Conservation (phyloP, 2,888 invertebrate species). For the Chamaedrilus cognettii region DNA sequence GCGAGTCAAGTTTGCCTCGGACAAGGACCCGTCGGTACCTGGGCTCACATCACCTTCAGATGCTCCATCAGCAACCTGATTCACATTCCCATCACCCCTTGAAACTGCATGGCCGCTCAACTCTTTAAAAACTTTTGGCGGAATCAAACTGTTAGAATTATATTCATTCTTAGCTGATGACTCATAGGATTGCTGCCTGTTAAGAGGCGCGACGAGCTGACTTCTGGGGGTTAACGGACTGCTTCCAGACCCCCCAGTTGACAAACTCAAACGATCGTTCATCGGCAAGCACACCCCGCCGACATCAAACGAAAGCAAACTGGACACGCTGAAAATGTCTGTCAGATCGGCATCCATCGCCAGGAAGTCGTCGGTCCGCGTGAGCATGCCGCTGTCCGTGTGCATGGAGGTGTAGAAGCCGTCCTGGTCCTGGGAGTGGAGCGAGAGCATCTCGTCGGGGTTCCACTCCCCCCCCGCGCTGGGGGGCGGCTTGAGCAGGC, state of each 20-base stretch:
- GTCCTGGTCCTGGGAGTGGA: constrained; percentile 95
- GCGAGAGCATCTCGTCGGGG: constrained; percentile 65
- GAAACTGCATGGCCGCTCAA: too few relatives aligned
- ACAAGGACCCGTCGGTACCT: not conserved
- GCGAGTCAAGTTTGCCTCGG: not conserved
- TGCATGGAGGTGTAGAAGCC: constrained; percentile 98
- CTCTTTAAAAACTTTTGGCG: too few relatives aligned
- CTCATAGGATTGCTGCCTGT: too few relatives aligned
- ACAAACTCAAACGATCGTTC: too few relatives aligned
- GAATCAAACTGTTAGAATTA: not conserved
- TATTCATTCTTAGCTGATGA: not conserved
- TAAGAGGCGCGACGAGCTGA: not conserved
- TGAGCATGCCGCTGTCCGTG: constrained; percentile 82
- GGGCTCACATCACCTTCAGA: not conserved
- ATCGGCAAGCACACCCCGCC: not conserved
- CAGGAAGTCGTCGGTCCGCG: too few relatives aligned
- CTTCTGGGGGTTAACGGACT: not conserved
- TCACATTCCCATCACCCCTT: not conserved
- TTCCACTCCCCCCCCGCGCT: not conserved
- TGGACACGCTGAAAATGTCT: not conserved
- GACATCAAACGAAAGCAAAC: not conserved
- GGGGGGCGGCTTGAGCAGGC: too few relatives aligned
- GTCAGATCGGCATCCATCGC: not conserved
- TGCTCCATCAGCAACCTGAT: not conserved
- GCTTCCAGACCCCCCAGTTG: too few relatives aligned